Base-by-base conservation (phyloP, 2,113 vertebrate genomes). In the Pseudonaja textilis region DNA sequence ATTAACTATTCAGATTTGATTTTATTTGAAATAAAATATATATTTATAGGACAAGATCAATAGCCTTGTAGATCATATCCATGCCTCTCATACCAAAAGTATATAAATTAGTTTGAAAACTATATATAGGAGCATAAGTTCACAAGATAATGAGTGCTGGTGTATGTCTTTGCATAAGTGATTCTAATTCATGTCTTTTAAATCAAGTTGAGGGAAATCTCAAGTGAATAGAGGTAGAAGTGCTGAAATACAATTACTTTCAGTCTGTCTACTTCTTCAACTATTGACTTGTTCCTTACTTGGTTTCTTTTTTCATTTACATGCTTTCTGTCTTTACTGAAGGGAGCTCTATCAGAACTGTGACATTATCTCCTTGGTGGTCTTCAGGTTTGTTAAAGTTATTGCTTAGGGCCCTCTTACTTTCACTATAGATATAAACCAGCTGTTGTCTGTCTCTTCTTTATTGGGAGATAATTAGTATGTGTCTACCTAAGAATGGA, bases 371-470 rank as follows among this genome's bases (percentile, higher is more conserved):
- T 95, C 25, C 0, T 52, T 93, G 93, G 95, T n/a, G 89, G 94
- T 97, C 95, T 95, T 92, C 89, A 89, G 69, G 92, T 93, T 95
- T 97, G 91, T 94, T 98, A 96, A 93, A 11, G 91, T 57, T 93
- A 39, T 18, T 94, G 93, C 91, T 96, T 95, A 92, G 89, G 23
- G 64, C 95, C 92, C 94, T 92, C 93, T 69, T 56, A 54, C 87
- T 95, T 95, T 97, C 94, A 93, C 89, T 90, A 93, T 95, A 88
- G 95, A 96, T 89, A 90, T 94, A 89, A 95, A 95, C 3, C 95
- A 97, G 88, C 95, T 97, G 95, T 93, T 96, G 93, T 89, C 90
- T 92, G 95, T 88, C 57, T 88, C 93, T 87, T 93, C 74, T 47
- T 95, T 93, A 95, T 94, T 91, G 42, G 90, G 91, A n/a, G 85